These are phyloP conservation scores for Streblospio benedicti DNA, from an alignment of 1,140 invertebrate genomes.

Conservation along the genomic window DNA sequence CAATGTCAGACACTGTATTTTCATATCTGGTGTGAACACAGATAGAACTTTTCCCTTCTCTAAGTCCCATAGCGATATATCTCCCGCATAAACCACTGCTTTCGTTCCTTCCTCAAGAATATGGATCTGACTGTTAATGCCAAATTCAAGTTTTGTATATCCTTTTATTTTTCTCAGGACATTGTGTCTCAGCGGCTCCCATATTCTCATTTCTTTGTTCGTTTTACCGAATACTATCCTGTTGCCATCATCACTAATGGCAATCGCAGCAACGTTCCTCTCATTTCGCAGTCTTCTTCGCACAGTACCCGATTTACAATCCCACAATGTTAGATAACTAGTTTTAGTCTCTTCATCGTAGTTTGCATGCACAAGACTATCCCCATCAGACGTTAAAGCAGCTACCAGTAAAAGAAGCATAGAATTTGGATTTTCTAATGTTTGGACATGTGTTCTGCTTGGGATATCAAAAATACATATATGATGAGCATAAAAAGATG, in stretches of 20 bases:
- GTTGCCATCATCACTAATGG: slow-evolving; percentile 33
- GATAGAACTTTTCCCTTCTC: slow-evolving; percentile 59
- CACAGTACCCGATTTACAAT: slow-evolving; percentile 32
- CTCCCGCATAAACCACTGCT: slow-evolving; percentile 40
- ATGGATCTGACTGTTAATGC: slow-evolving; percentile 34
- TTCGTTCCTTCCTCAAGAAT: slow-evolving; percentile 28
- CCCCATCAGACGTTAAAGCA: slow-evolving; percentile 34
- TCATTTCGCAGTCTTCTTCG: slow-evolving; percentile 39
- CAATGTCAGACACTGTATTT: slow-evolving; percentile 67
- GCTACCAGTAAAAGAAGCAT: slow-evolving; percentile 40
- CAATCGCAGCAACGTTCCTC: slow-evolving; percentile 37
- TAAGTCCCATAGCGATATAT: slow-evolving; percentile 44
- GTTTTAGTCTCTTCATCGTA: slow-evolving; percentile 42
- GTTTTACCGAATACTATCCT: slow-evolving; percentile 37
- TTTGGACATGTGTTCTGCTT: slow-evolving; percentile 29
- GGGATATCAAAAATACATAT: slow-evolving; percentile 40
- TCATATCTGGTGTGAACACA: slow-evolving; percentile 65
- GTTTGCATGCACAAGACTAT: slow-evolving; percentile 38
- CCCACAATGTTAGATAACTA: slow-evolving; percentile 44
- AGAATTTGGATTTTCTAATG: slow-evolving; percentile 35
- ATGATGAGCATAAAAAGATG: slow-evolving; percentile 43
- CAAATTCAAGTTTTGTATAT: slow-evolving; percentile 29
- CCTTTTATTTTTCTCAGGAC: slow-evolving; percentile 28
- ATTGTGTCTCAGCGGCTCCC: slow-evolving; percentile 32
- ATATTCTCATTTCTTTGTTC: slow-evolving; percentile 37